Evolutionary conservation across 2,888 invertebrate genomes (phyloP), one percentile per base, ranked within the genome.

Genomic region (Trichacis sp.): DNA sequence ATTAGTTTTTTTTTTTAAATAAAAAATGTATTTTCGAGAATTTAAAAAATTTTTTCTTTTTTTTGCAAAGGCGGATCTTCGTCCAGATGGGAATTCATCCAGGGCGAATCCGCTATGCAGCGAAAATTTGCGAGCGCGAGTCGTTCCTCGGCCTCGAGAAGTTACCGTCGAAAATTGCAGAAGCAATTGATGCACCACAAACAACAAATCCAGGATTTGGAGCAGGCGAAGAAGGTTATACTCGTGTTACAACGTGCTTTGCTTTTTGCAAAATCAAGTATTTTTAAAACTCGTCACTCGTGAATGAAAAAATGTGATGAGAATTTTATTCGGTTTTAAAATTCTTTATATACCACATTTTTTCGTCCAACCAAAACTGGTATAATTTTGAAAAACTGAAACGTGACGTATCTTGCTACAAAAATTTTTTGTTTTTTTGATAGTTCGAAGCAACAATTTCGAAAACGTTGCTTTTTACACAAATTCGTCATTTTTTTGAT

Each of bases 71-170:
- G 70, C 81, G 83, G 81, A 61, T 68, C 78, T 14, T 75, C 87
- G 19, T 87, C 87, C 51, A 89, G 95, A 58, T 96, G 96, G 96
- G 94, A 95, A 84, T 96, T 96, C 87, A 93, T 96, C 78, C 93
- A 94, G 70, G 95, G 94, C 59, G 92, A 92, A 82, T 87, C 86
- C 77, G 89, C 77, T 81, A 89, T 83, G 88, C 89, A 80, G 84
- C 86, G 71, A 77, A 83, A 83, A 60, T 84, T 80, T 24, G 78
- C 79, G 1, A 82, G 74, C 43, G 75, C 81, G 1, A 81, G 70
- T 66, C 75, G 83, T 20, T 80, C 80, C 1, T 77, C 79, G 2
- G 81, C 82, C n/a, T 85, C 87, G 0, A 87, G 88, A 71, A 85
- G 87, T 77, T 89, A 89, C 75, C 87, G 89, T 9, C 89, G 90